phyloP scores from a whole-genome alignment of 2,888 invertebrate genomes.

The Thyatira batis region DNA sequence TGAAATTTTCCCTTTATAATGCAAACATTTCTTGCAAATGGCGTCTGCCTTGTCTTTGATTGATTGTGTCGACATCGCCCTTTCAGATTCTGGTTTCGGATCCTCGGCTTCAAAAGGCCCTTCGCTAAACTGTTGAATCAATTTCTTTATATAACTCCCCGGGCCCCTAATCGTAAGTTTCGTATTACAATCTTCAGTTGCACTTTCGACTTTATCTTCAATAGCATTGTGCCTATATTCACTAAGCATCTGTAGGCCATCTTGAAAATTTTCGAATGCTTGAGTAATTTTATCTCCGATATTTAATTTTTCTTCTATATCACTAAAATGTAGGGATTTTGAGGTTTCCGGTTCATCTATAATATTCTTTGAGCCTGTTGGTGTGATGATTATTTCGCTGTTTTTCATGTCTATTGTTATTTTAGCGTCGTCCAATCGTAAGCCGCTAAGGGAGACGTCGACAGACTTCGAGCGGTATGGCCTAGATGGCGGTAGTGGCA shows the following conservation, averaged over 20 bases:
- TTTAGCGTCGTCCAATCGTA: constrained; percentile 66
- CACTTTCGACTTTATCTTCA: constrained; percentile 39
- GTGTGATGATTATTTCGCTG: constrained; percentile 73
- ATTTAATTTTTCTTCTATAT: constrained; percentile 63
- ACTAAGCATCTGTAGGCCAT: constrained; percentile 59
- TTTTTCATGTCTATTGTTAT: constrained; percentile 69
- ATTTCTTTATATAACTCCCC: constrained; percentile 74
- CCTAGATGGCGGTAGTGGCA: constrained; percentile 63
- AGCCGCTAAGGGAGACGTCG: constrained; percentile 70
- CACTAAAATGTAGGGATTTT: constrained; percentile 48
- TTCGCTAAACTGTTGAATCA: constrained; percentile 79
- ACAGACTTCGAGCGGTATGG: constrained; percentile 82
- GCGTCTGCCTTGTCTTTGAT: constrained; percentile 75
- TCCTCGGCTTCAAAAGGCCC: constrained; percentile 69
- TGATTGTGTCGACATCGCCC: constrained; percentile 55
- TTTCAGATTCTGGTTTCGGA: constrained; percentile 65
- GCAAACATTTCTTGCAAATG: constrained; percentile 78
- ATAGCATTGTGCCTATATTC: constrained; percentile 45
- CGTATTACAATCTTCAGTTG: constrained; percentile 44
- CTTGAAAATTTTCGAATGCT: constrained; percentile 68
- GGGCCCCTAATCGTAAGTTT: constrained; percentile 72
- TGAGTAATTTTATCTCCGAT: constrained; percentile 65
- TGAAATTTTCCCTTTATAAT: constrained; percentile 71
- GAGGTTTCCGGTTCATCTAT: constrained; percentile 33
- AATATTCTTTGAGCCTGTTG: constrained; percentile 59